phyloP scores from a whole-genome alignment of 2,888 invertebrate genomes.

The Sinotaia quadrata region DNA sequence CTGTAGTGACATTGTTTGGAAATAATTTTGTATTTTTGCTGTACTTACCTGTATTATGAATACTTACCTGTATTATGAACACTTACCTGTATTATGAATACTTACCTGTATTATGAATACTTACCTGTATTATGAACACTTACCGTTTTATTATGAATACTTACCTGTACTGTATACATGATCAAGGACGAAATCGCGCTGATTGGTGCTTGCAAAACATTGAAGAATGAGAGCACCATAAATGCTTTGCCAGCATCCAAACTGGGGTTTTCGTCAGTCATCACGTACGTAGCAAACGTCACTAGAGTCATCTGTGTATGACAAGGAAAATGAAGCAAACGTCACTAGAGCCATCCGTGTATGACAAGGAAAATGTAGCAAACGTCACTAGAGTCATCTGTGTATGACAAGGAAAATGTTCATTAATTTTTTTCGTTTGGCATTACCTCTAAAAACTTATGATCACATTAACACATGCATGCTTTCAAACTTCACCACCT shows the following conservation, averaged over 20 bases:
- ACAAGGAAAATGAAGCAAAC: constrained; percentile 69
- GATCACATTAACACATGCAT: not conserved
- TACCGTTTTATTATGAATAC: too few species aligned
- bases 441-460: too few species aligned
- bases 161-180: constrained; percentile 70
- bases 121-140: too few species aligned
- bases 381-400: constrained; percentile 72
- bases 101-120: too few species aligned
- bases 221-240: constrained; percentile 96
- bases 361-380: too few species aligned
- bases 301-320: constrained; percentile 72
- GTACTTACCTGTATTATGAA: too few species aligned
- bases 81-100: too few species aligned
- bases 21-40: too few species aligned
- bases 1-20: too few species aligned
- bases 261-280: constrained; percentile 85
- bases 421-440: too few species aligned
- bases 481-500: not conserved
- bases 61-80: too few species aligned
- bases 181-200: constrained; percentile 97
- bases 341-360: constrained; percentile 71
- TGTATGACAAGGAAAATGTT: too few species aligned
- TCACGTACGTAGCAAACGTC: constrained; percentile 75
- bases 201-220: constrained; percentile 95
- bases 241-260: constrained; percentile 93